A percentile compares a stretch with the other conserved stretches of the same genome.
Conservation (phyloP, 2,113 vertebrate genomes). For the Trinectes maculatus region DNA sequence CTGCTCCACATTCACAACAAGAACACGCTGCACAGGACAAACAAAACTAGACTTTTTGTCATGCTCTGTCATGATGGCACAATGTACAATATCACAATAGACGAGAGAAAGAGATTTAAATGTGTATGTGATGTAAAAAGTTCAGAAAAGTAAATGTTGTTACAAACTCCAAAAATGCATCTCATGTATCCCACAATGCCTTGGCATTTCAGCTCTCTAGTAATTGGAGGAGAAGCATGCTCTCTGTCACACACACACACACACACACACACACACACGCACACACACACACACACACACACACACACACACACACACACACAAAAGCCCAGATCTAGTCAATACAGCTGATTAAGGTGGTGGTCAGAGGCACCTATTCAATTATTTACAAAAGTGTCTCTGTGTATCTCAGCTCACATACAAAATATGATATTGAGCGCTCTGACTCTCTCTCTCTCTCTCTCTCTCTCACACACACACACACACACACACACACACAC, state of each 20-base stretch:
- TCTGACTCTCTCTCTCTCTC: background rate
- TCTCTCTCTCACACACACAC: background rate
- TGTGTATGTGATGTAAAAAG: background rate
- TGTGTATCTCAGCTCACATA: background rate
- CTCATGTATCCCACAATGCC: too few relatives aligned
- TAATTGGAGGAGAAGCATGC: too few relatives aligned
- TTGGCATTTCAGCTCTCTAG: too few relatives aligned
- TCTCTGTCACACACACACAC: too few relatives aligned
- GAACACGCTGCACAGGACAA: background rate
- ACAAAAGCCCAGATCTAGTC: slow-evolving; percentile 25
- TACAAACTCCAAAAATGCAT: too few relatives aligned
- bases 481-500: background rate
- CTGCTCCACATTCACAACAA: slow-evolving; percentile 31
- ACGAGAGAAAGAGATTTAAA: background rate
- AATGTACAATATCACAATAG: slow-evolving; percentile 10
- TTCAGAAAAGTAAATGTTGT: background rate
- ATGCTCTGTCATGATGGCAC: slow-evolving; percentile 5
- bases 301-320: slow-evolving; percentile 6
- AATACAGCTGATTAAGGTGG: slow-evolving; percentile 45
- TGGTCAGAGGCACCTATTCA: slow-evolving; percentile 36
- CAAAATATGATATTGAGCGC: slow-evolving; percentile 17
- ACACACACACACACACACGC: too few relatives aligned
- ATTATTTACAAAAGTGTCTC: slow-evolving; percentile 32
- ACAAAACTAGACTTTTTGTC: background rate
- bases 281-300: too few relatives aligned